phyloP scores from a whole-genome alignment of 2,888 invertebrate species.

The Hedya salicella region DNA sequence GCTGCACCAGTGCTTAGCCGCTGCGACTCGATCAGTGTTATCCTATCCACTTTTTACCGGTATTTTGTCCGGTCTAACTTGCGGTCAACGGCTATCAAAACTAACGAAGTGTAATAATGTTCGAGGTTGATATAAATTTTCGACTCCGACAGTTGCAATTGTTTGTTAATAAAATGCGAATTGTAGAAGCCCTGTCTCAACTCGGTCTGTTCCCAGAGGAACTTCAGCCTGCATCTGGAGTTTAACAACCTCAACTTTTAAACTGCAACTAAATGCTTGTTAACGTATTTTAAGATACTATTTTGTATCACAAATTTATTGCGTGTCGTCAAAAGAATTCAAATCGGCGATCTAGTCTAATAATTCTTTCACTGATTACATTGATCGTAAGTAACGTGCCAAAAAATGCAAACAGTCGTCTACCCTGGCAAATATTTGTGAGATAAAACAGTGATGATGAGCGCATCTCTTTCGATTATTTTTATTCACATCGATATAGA shows the following conservation, averaged over 20 bases:
- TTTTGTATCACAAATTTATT: neutral
- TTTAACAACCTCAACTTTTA: too few relatives aligned
- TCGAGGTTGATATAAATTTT: neutral
- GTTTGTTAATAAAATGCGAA: neutral
- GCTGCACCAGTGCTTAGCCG: constrained; percentile 20
- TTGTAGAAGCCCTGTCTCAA: neutral
- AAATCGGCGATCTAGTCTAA: neutral
- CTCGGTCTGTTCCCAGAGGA: neutral
- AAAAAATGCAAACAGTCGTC: constrained; percentile 20
- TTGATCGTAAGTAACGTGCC: constrained; percentile 6
- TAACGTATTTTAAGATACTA: neutral
- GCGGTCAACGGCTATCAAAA: constrained; percentile 19
- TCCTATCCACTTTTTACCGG: constrained; percentile 36
- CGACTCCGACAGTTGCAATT: neutral
- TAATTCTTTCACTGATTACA: constrained; percentile 26
- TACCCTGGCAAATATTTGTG: constrained; percentile 17
- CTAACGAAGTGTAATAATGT: constrained; percentile 10
- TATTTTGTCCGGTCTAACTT: constrained; percentile 1
- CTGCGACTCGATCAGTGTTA: constrained; percentile 12
- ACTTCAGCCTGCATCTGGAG: too few relatives aligned
- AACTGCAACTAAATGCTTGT: neutral
- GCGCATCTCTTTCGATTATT: constrained; percentile 13
- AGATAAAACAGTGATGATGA: constrained; percentile 1
- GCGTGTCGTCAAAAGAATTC: neutral
- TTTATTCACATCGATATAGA: neutral